Evolutionary conservation across 2,888 invertebrate species (phyloP), one percentile per base, ranked within the genome.

Genomic region (Tenthredo distinguenda): DNA sequence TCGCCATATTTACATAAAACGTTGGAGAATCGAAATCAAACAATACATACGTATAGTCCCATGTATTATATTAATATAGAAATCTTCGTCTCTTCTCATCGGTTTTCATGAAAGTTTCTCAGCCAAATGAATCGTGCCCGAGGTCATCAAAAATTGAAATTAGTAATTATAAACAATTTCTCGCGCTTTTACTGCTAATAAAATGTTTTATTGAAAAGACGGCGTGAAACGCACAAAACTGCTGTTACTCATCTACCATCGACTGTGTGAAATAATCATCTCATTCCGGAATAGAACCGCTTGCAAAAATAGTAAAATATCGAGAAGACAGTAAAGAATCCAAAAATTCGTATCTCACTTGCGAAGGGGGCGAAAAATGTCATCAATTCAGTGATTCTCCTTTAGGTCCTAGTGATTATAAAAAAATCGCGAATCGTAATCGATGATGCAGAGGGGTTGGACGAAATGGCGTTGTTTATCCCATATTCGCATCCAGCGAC

Each of bases 101-200:
- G 6, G 18, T 55, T n/a, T 0, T 55, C n/a, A 2, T n/a, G 55
- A n/a, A n/a, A 55, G n/a, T 47, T 47, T 47, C 12, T 47, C 12
- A 10, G 12, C 43, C 43, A 10, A 47, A 47, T 12, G 12, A 12
- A 10, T 47, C 43, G 43, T 10, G 12, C 43, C 43, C 43, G 9
- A 12, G 43, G 12, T 47, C 12, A 47, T 47, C 10, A 47, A 47
- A 47, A 47, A 10, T 47, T 47, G 43, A 55, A 55, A 55, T 55
- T n/a, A 55, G n/a, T 55, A 55, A n/a, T 55, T 55, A 55, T n/a
- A 55, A 55, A 55, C 55, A 55, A 55, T 55, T n/a, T 50, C n/a
- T 50, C 18, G 50, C 50, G 18, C 4, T n/a, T 18, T 50, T 50
- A n/a, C 18, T 50, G n/a, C 50, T n/a, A 5, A 55, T 55, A 7